Percentiles rank a stretch among this genome's conserved stretches.
Conservation (phyloP, 2,888 invertebrate species). For the Thumatha senex region DNA sequence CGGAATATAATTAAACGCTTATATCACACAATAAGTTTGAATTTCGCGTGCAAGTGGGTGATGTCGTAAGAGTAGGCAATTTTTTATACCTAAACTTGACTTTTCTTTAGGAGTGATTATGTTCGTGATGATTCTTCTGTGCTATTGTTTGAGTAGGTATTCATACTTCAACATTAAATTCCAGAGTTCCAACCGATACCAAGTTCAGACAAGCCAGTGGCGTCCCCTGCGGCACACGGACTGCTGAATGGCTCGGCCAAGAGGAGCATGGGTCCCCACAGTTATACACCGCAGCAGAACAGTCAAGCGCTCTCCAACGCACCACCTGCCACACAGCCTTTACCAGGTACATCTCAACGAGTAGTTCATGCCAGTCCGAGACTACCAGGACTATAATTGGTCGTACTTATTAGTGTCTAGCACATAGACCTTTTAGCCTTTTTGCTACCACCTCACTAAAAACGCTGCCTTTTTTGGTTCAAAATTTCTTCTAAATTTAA, state of each 20-base stretch:
- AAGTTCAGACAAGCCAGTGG: slow-evolving; percentile 82
- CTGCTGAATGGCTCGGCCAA: slow-evolving; percentile 87
- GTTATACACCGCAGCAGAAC: slow-evolving; percentile 86
- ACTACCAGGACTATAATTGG: no score
- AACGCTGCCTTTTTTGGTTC: not conserved
- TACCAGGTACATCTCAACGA: slow-evolving; percentile 72
- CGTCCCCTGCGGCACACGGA: slow-evolving; percentile 91
- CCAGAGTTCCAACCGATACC: slow-evolving; percentile 51
- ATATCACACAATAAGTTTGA: no score
- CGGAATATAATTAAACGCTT: no score
- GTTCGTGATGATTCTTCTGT: no score
- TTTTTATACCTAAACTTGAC: no score
- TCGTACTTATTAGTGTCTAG: no score
- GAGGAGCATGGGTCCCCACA: slow-evolving; percentile 88
- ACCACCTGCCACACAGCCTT: slow-evolving; percentile 77
- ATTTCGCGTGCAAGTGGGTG: no score
- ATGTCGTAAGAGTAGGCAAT: no score
- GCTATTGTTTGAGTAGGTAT: not conserved
- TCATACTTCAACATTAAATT: slow-evolving; percentile 8
- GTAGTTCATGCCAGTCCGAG: not conserved
- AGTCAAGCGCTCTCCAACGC: slow-evolving; percentile 76
- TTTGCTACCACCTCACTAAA: no score
- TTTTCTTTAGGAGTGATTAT: no score
- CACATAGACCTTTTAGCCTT: no score
- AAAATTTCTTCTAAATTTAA: no score